Base-by-base conservation (phyloP, 2,113 vertebrate genomes). In the Cebidichthys violaceus region DNA sequence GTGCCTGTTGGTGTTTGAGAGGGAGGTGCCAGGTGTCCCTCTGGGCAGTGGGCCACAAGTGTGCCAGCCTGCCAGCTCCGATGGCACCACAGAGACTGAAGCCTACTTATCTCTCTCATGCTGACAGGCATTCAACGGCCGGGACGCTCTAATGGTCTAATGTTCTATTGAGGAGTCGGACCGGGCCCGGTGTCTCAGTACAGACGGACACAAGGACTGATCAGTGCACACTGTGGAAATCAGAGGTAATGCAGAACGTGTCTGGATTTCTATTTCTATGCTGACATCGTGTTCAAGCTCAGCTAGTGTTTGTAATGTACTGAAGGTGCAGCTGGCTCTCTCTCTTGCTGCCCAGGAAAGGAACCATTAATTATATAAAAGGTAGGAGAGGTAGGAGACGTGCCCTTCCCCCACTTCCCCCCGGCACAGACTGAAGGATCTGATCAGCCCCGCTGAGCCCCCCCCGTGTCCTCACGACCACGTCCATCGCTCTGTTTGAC, bases 1-100 rank as follows among this genome's bases (percentile, higher is more conserved):
- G 59, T 59, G 59, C 6, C 50, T 64, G 11, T 43, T 6, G 8
- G 69, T 81, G 82, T 76, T 74, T 43, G 37, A 70, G 69, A 47
- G 45, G 31, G 52, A 84, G 79, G 67, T 75, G 75, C 79, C 88
- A 91, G 90, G 91, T 93, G 89, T 88, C 87, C 70, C 27, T 87
- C 75, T 0, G 47, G 92, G 92, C 89, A 79, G 57, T 31, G 37
- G 73, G 86, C 86, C 90, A 92, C 79, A 75, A 88, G 73, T 47
- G 67, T 72, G 67, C 68, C 68, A 4, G 39, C 6, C 81, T 75
- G 86, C 85, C 77, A 86, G 79, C 77, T 85, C 66, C 54, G 75
- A 82, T 83, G 64, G 55, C 67, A 81, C 54, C 45, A 85, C 72
- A 83, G 62, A 73, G 59, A 80, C 47, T 67, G 59, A 70, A 86